phyloP scores from a whole-genome alignment of 2,797 vertebrate species.

The Epinephelus awoara region DNA sequence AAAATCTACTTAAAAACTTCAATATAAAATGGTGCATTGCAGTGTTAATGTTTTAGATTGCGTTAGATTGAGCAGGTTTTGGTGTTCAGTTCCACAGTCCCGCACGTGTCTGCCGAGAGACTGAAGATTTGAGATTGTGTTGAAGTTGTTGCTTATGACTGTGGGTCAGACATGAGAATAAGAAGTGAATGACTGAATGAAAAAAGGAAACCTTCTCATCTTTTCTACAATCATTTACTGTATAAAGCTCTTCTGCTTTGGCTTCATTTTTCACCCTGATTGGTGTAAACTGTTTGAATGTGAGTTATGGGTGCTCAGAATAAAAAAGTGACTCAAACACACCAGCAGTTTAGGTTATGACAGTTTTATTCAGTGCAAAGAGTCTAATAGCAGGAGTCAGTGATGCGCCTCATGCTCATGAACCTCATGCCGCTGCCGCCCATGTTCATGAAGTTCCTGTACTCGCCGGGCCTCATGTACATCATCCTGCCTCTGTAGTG shows the following conservation, averaged over 20 bases:
- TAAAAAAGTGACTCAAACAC: background rate
- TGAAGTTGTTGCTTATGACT: background rate
- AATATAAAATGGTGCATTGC: constrained; percentile 4
- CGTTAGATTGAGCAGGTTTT: background rate
- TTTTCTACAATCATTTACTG: too few relatives aligned
- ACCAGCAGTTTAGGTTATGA: constrained; percentile 44
- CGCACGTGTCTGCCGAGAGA: background rate
- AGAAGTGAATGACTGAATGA: background rate
- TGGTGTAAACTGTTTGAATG: constrained; percentile 1
- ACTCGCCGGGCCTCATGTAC: constrained; percentile 82
- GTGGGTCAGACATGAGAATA: background rate
- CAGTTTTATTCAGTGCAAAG: constrained; percentile 78
- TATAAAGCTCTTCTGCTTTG: too few relatives aligned
- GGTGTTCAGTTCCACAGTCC: background rate
- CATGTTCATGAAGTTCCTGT: constrained; percentile 80
- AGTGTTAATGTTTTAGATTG: background rate
- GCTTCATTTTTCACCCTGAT: too few relatives aligned
- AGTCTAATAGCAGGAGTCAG: constrained; percentile 77
- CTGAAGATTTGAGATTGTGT: background rate
- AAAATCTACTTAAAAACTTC: background rate
- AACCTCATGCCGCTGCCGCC: constrained; percentile 76
- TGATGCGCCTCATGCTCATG: constrained; percentile 83
- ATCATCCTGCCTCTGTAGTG: constrained; percentile 77
- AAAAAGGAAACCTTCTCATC: background rate
- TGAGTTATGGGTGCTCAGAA: background rate